These are phyloP conservation scores for Lipophrys pholis DNA, from an alignment of 2,113 vertebrate genomes.

Conservation along the genomic window DNA sequence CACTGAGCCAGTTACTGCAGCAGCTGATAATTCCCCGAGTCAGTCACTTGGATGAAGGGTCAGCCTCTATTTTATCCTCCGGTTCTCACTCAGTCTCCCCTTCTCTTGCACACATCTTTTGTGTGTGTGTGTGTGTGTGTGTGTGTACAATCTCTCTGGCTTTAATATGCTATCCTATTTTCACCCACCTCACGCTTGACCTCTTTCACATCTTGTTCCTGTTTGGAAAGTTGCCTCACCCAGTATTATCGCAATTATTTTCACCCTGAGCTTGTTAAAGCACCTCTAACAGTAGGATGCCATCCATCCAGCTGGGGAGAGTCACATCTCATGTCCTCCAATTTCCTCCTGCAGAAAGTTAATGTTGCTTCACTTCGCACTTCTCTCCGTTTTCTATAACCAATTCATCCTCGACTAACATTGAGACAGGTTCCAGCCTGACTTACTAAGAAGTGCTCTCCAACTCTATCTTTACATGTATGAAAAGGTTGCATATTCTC, in stretches of 20 bases:
- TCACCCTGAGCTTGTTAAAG: slow-evolving; percentile 38
- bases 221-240: slow-evolving; percentile 28
- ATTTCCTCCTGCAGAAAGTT: slow-evolving; percentile 31
- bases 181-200: slow-evolving; percentile 36
- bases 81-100: slow-evolving; percentile 10
- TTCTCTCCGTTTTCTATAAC: background rate
- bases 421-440: slow-evolving; percentile 36
- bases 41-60: slow-evolving; percentile 56
- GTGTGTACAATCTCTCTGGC: slow-evolving; percentile 26
- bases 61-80: slow-evolving; percentile 47
- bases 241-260: slow-evolving; percentile 56
- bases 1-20: slow-evolving; percentile 52
- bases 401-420: slow-evolving; percentile 28
- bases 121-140: background rate
- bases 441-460: slow-evolving; percentile 24
- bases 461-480: slow-evolving; percentile 17
- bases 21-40: slow-evolving; percentile 60
- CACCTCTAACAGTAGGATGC: slow-evolving; percentile 5
- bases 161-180: slow-evolving; percentile 22
- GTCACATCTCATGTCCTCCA: slow-evolving; percentile 43
- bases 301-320: slow-evolving; percentile 26
- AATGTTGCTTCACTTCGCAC: background rate
- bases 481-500: slow-evolving; percentile 49
- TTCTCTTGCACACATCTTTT: slow-evolving; percentile 12
- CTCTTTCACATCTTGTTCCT: slow-evolving; percentile 33